Conservation (phyloP, 2,888 invertebrate species). For the Lasioglossum malachurum region DNA sequence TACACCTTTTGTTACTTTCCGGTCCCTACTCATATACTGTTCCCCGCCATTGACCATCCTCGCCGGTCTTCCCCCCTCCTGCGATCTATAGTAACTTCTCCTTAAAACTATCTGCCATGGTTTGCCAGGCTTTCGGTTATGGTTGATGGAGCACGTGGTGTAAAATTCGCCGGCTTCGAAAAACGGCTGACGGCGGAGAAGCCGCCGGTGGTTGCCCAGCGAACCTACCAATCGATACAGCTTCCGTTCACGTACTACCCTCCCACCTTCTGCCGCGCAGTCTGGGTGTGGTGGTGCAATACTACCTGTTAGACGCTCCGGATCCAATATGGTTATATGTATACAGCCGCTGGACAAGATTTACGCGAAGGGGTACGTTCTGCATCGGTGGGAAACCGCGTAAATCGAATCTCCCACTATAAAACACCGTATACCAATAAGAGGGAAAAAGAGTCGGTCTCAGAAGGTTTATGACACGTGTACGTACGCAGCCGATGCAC, state of each 20-base stretch:
- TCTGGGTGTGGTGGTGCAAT: slow-evolving; percentile 54
- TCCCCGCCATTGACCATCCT: not conserved
- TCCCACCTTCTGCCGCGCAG: slow-evolving; percentile 29
- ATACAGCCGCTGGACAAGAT: not conserved
- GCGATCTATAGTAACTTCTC: not conserved
- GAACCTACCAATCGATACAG: slow-evolving; percentile 83
- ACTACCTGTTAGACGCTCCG: slow-evolving; percentile 63
- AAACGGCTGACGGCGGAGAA: slow-evolving; percentile 34
- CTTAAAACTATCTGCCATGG: not conserved
- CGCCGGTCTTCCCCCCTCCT: not conserved
- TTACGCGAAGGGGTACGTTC: slow-evolving; percentile 7
- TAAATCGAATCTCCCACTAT: not conserved
- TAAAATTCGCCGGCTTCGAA: slow-evolving; percentile 59
- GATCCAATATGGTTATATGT: slow-evolving; percentile 38
- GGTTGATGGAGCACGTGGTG: slow-evolving; percentile 61
- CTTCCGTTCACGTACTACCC: slow-evolving; percentile 76
- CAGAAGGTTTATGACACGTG: not conserved
- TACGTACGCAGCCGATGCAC: not conserved
- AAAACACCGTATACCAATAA: not conserved
- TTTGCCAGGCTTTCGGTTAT: not conserved
- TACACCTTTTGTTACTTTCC: slow-evolving; percentile 8
- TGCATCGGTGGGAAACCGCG: not conserved
- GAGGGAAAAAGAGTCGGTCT: not conserved
- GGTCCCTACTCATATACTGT: not conserved
- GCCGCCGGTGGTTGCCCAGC: slow-evolving; percentile 75